phyloP scores from a whole-genome alignment of 2,888 invertebrate species.

The Athalia cordata region DNA sequence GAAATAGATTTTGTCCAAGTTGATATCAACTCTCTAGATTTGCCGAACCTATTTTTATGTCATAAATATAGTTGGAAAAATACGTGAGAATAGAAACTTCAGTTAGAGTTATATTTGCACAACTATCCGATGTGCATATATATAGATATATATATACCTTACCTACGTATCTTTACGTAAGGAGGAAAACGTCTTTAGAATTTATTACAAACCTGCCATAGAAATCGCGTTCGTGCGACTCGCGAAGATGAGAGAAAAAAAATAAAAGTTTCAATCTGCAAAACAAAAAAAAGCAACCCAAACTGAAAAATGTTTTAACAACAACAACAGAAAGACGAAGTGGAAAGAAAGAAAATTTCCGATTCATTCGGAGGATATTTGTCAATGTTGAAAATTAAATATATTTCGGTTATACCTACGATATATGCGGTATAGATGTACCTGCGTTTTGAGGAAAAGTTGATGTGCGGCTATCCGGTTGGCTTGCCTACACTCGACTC shows the following conservation, averaged over 20 bases:
- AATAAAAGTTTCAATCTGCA: background rate
- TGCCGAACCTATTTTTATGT: too few relatives aligned
- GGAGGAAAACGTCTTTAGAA: conserved; percentile 15
- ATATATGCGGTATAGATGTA: too few relatives aligned
- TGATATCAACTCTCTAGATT: too few relatives aligned
- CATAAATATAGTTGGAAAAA: background rate
- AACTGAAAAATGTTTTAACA: background rate
- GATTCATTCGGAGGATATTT: too few relatives aligned
- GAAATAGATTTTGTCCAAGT: too few relatives aligned
- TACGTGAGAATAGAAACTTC: background rate
- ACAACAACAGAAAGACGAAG: background rate
- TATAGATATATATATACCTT: background rate
- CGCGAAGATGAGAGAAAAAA: background rate
- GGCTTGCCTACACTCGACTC: too few relatives aligned
- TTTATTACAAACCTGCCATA: conserved; percentile 4
- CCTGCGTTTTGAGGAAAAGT: too few relatives aligned
- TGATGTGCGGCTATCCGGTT: too few relatives aligned
- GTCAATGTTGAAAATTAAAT: too few relatives aligned
- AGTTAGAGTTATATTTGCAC: background rate
- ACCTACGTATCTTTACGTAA: conserved; percentile 5
- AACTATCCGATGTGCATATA: background rate
- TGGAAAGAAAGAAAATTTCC: background rate
- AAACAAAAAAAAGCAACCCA: background rate
- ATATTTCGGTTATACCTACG: too few relatives aligned
- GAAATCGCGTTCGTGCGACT: background rate